These are phyloP conservation scores for Campodea augens DNA, from an alignment of 1,140 invertebrate species.

Conservation along the genomic window DNA sequence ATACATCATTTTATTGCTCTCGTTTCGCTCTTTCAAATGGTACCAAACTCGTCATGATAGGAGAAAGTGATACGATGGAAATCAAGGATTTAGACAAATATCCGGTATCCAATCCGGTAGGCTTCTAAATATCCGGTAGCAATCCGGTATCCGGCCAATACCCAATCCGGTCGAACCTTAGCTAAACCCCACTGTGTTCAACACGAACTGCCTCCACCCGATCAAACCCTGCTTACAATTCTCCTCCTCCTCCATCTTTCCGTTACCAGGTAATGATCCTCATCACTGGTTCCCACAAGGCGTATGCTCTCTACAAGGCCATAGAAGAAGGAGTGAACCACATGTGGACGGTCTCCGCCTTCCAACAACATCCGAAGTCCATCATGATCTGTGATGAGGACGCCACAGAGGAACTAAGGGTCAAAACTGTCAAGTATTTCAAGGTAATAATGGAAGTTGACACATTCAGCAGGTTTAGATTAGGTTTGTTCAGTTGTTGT, in stretches of 20 bases:
- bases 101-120: not conserved
- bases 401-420: constrained; percentile 85
- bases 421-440: constrained; percentile 99
- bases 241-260: not conserved
- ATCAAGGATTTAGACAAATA: not conserved
- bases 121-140: not conserved
- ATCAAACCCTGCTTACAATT: no score
- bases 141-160: not conserved
- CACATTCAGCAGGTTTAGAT: no score
- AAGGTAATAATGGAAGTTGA: no score
- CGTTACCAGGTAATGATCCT: constrained; percentile 74
- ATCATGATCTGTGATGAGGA: constrained; percentile 96
- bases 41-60: no score
- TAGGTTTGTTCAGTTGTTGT: no score
- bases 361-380: constrained; percentile 82
- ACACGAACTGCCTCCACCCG: no score
- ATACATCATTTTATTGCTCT: no score
- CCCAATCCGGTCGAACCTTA: not conserved
- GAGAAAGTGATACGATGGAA: not conserved
- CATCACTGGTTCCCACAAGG: constrained; percentile 93
- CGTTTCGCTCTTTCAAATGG: no score
- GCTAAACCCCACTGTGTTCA: no score
- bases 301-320: constrained; percentile 88
- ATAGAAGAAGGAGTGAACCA: constrained; percentile 96
- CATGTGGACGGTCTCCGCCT: constrained; percentile 99